Evolutionary conservation across 1,140 invertebrate genomes (phyloP).

Genomic region (Marisa cornuarietis): DNA sequence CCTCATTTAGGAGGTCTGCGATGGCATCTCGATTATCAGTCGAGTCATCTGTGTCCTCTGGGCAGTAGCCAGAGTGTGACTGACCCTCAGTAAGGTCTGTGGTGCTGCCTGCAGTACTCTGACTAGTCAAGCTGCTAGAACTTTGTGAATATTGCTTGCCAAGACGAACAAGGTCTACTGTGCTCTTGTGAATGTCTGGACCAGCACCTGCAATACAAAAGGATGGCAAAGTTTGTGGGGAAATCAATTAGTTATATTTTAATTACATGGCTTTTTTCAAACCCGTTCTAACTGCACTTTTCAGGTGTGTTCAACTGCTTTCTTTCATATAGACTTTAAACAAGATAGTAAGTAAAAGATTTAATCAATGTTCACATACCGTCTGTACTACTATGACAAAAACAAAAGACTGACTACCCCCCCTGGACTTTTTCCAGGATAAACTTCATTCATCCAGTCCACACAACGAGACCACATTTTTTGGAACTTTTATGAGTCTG

Average conservation of each 20-base stretch:
- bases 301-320: too few species aligned
- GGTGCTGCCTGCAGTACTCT: constrained; percentile 15
- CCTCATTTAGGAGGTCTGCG: constrained; percentile 63
- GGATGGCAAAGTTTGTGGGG: background rate
- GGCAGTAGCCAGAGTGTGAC: constrained; percentile 20
- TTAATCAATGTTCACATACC: too few species aligned
- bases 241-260: background rate
- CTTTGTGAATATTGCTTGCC: background rate
- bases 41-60: constrained; percentile 39
- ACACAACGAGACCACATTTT: too few species aligned
- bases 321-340: too few species aligned
- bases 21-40: constrained; percentile 49
- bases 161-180: constrained; percentile 8
- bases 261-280: too few species aligned
- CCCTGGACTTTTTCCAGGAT: too few species aligned
- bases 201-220: background rate
- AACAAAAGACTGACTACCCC: too few species aligned
- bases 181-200: constrained; percentile 18
- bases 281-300: background rate
- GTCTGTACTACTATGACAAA: too few species aligned
- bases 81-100: background rate
- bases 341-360: too few species aligned
- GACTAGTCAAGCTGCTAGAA: constrained; percentile 25
- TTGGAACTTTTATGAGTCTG: too few species aligned
- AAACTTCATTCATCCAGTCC: too few species aligned